Evolutionary conservation across 1,140 invertebrate species (phyloP).

Genomic region (Brachionus sp.): DNA sequence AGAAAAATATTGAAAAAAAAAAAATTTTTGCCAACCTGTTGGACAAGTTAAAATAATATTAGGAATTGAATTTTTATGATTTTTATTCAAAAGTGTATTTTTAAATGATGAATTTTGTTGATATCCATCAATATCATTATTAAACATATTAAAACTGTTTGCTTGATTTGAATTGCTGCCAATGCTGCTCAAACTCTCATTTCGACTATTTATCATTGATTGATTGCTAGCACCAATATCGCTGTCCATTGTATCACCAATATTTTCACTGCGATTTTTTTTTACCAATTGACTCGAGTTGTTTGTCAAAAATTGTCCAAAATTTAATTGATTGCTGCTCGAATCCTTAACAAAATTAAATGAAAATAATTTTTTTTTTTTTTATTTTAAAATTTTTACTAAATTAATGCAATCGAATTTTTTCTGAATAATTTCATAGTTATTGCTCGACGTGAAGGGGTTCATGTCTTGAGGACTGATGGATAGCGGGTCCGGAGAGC

Average conservation of each 20-base stretch:
- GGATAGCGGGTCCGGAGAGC: slow-evolving; percentile 12
- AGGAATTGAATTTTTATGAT: slow-evolving; percentile 43
- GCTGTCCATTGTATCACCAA: background rate
- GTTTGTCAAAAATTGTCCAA: background rate
- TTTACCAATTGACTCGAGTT: background rate
- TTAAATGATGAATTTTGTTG: background rate
- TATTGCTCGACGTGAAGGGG: background rate
- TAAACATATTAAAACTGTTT: background rate
- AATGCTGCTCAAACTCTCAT: slow-evolving; percentile 32
- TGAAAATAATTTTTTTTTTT: background rate
- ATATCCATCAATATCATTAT: background rate
- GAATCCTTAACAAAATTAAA: background rate
- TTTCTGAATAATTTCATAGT: slow-evolving; percentile 39
- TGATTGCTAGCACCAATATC: slow-evolving; percentile 25
- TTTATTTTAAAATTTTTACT: background rate
- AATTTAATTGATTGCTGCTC: slow-evolving; percentile 7
- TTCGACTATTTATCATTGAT: background rate
- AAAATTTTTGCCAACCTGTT: background rate
- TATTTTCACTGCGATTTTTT: background rate
- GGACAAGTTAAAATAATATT: slow-evolving; percentile 39
- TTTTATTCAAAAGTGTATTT: background rate
- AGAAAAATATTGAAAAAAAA: background rate
- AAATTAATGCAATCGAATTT: slow-evolving; percentile 41
- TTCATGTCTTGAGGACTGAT: slow-evolving; percentile 41
- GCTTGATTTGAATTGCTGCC: slow-evolving; percentile 5